phyloP scores from a whole-genome alignment of 2,797 vertebrate genomes.

The Sylvia borin region DNA sequence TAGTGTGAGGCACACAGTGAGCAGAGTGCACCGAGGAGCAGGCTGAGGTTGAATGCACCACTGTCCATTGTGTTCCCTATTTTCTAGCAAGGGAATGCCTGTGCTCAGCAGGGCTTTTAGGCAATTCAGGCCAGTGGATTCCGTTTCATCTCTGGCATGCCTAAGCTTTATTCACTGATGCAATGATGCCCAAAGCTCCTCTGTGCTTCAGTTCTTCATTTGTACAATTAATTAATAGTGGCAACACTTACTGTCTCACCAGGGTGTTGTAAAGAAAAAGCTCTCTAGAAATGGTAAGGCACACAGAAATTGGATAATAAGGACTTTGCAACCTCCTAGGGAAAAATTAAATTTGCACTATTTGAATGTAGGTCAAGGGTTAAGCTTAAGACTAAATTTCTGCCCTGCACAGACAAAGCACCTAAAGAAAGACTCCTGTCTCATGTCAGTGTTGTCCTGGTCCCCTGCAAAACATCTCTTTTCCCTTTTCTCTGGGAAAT shows the following conservation, averaged over 20 bases:
- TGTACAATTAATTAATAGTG: background rate
- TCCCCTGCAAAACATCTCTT: background rate
- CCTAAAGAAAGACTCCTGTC: background rate
- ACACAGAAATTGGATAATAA: background rate
- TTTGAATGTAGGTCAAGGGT: background rate
- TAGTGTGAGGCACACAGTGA: background rate
- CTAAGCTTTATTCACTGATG: background rate
- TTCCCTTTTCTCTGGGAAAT: background rate
- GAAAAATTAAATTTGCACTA: background rate
- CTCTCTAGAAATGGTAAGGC: background rate
- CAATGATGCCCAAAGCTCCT: background rate
- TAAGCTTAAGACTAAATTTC: background rate
- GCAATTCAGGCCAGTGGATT: background rate
- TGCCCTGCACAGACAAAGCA: background rate
- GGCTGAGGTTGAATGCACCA: background rate
- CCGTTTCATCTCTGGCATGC: background rate
- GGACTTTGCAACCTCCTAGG: background rate
- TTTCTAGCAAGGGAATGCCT: background rate
- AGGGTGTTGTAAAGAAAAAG: background rate
- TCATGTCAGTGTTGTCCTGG: background rate
- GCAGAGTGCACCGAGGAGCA: background rate
- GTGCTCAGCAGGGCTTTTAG: background rate
- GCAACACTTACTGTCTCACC: background rate
- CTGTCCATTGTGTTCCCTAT: background rate
- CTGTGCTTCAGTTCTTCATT: conserved; percentile 5